Base-by-base conservation (phyloP, 2,888 invertebrate genomes). In the Ischnus inquisitorius region DNA sequence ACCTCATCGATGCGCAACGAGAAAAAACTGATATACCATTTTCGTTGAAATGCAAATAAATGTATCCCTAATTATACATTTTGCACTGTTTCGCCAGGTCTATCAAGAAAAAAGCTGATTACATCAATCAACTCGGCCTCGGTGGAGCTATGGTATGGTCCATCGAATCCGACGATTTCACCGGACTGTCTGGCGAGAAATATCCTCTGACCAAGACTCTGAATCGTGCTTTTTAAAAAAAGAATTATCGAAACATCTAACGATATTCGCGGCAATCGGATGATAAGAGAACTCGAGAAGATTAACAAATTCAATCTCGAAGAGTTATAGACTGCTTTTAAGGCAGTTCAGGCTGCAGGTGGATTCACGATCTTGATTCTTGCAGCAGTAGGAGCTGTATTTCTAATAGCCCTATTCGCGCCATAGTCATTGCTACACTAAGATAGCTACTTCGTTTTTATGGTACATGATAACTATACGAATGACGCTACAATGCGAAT, bases 131-230 rank as follows among this genome's bases (percentile, higher is more conserved):
- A 1, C 39, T 87, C 51, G 90, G 89, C 43, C 90, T 96, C 72
- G 94, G 94, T 74, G 97, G 97, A 25, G 94, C 95, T 0, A 97
- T 97, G 97, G 90, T 96, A 0, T 97, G 97, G 97, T 96, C 97
- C 60, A 94, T 97, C 12, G 97, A 97, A 90, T 96, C 96, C 6
- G 97, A 97, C 88, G 97, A 97, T 89, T 96, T 97, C 88, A 94
- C 91, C 14, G 96, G 96, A 0, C 87, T 90, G 0, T 97, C 97
- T 87, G 95, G 95, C 0, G 94, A 94, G 48, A 94, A 94, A 64
- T 96, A 95, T 92, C 96, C 96, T 0, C 92, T 97, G 2, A 88
- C 97, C 22, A 95, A 92, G 41, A 93, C 95, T 8, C 95, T 97
- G 60, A 96, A 96, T 60, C 48, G 65, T 34, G 79, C 77, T 64